Conservation (phyloP, 2,888 invertebrate species). For the Lasioglossum figueresi region DNA sequence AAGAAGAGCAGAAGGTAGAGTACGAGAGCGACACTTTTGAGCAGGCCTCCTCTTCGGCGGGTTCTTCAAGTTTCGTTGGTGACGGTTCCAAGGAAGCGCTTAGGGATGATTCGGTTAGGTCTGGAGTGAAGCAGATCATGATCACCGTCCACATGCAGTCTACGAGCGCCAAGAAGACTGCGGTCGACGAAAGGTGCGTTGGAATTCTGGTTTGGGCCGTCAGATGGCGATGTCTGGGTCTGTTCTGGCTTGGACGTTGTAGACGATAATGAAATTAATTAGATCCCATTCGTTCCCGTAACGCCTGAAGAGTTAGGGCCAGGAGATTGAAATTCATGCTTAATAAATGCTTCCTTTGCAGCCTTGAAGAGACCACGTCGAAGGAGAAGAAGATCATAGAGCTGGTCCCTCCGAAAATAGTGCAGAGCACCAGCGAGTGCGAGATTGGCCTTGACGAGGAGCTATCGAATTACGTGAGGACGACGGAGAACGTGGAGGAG, state of each 20-base stretch:
- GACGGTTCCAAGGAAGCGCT: not conserved
- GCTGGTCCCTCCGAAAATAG: slow-evolving; percentile 56
- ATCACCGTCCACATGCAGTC: slow-evolving; percentile 29
- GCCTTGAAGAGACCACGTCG: not conserved
- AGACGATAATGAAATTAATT: too few relatives aligned
- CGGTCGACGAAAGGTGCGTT: slow-evolving; percentile 29
- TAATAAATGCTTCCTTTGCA: not conserved
- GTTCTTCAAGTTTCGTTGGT: slow-evolving; percentile 20
- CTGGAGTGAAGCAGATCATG: slow-evolving; percentile 43
- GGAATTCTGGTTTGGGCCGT: not conserved
- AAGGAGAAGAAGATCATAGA: slow-evolving; percentile 55
- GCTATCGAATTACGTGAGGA: slow-evolving; percentile 59
- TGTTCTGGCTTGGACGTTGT: not conserved
- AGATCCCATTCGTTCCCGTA: not conserved
- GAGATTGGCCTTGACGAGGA: slow-evolving; percentile 55
- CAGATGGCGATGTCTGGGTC: not conserved
- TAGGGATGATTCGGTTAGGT: not conserved
- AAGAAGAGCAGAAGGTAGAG: not conserved
- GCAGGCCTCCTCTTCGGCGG: slow-evolving; percentile 47
- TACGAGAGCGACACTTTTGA: slow-evolving; percentile 69
- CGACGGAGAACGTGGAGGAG: slow-evolving; percentile 40
- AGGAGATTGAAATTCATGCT: not conserved
- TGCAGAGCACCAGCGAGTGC: slow-evolving; percentile 59
- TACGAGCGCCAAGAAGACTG: not conserved
- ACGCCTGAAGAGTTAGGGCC: not conserved